These are phyloP conservation scores for Aphelinus certus DNA, from an alignment of 1,140 invertebrate genomes.

Conservation along the genomic window DNA sequence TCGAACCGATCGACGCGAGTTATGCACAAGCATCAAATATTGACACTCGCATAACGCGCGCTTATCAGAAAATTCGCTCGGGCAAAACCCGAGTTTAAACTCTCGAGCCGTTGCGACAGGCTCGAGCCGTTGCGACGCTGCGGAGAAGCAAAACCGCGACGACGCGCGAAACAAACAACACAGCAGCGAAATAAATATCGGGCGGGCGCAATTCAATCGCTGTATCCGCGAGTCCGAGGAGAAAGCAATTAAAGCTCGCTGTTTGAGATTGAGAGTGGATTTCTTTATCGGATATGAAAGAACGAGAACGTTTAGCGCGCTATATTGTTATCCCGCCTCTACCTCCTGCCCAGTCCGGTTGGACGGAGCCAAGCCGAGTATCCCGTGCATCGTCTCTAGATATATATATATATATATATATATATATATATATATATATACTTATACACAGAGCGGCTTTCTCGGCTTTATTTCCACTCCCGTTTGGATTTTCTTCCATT, in stretches of 20 bases:
- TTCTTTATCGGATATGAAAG: constrained; percentile 23
- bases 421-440: too few species aligned
- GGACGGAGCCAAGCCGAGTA: not conserved
- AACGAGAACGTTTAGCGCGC: constrained; percentile 14
- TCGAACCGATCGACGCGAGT: too few species aligned
- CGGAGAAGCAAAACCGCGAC: too few species aligned
- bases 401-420: constrained; percentile 2
- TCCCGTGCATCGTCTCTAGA: constrained; percentile 4
- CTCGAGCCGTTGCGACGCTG: too few species aligned
- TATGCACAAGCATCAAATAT: too few species aligned
- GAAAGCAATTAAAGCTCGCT: constrained; percentile 14
- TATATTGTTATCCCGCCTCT: not conserved
- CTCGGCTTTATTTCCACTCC: constrained; percentile 26
- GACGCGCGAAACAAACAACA: too few species aligned
- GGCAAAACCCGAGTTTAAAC: too few species aligned
- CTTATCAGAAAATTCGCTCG: too few species aligned
- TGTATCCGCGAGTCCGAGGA: too few species aligned
- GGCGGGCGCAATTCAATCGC: constrained; percentile 15
- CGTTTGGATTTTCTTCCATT: constrained; percentile 25
- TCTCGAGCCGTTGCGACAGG: too few species aligned
- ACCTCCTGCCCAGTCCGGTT: not conserved
- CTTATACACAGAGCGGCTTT: not conserved
- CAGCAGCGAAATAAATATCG: constrained; percentile 4
- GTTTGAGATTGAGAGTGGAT: constrained; percentile 21
- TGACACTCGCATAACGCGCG: too few species aligned